Evolutionary conservation across 2,797 vertebrate genomes (phyloP).

Genomic region (Myotis planiceps): DNA sequence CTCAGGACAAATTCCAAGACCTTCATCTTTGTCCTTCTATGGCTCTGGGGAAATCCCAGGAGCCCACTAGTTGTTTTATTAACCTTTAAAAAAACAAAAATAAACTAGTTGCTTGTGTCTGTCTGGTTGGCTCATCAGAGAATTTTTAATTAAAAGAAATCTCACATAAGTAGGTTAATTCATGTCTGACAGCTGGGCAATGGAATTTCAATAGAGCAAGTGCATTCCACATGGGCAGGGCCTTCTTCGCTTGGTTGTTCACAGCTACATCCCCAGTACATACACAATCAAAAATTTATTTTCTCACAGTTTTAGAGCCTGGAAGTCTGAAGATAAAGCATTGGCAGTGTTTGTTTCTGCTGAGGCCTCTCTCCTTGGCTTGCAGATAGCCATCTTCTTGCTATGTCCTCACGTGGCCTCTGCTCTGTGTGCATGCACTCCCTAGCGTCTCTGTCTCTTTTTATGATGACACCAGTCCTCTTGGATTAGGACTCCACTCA

Average conservation of each 20-base stretch:
- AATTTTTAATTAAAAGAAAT: conserved; percentile 40
- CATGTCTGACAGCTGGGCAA: neutral
- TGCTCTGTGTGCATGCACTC: neutral
- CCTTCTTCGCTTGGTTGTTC: neutral
- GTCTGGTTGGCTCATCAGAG: neutral
- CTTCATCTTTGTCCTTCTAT: neutral
- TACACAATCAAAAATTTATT: neutral
- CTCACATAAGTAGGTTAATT: neutral
- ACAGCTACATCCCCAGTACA: neutral
- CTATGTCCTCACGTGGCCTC: neutral
- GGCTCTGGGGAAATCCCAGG: neutral
- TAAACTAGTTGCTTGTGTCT: neutral
- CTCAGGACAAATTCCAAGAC: neutral
- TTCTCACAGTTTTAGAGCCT: neutral
- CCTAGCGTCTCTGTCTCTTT: neutral
- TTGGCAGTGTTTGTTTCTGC: neutral
- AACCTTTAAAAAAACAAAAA: neutral
- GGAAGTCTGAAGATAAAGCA: neutral
- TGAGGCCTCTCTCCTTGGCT: neutral
- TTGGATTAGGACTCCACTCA: neutral
- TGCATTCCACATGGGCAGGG: neutral
- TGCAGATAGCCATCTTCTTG: neutral
- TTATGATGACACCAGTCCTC: neutral
- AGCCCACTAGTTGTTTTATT: neutral
- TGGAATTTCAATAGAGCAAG: neutral